phyloP scores from a whole-genome alignment of 2,888 invertebrate species.

The Dyspetes luteomarginatus region DNA sequence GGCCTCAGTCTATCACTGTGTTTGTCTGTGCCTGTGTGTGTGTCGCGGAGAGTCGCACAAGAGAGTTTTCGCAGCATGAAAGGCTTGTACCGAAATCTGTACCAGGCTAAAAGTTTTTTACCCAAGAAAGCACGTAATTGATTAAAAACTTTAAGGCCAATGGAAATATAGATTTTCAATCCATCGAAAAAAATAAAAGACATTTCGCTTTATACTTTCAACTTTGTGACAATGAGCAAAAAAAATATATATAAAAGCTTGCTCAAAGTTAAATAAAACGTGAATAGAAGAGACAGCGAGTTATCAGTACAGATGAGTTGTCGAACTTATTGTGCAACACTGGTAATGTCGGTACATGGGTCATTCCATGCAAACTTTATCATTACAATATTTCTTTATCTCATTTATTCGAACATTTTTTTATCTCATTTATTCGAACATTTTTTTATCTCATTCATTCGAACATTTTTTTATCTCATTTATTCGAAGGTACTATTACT shows the following conservation, averaged over 20 bases:
- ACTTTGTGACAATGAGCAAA: constrained; percentile 1
- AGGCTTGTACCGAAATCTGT: no score
- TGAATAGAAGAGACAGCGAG: constrained; percentile 22
- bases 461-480: no score
- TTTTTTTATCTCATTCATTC: not conserved
- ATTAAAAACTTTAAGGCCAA: constrained; percentile 60
- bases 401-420: not conserved
- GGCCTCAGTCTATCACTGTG: not conserved
- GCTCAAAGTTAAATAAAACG: constrained; percentile 31
- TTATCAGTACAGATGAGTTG: constrained; percentile 36
- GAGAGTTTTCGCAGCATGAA: not conserved
- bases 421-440: no score
- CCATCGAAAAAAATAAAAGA: constrained; percentile 8
- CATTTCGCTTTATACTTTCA: constrained; percentile 22
- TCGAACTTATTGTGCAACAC: not conserved
- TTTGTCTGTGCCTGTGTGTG: constrained; percentile 9
- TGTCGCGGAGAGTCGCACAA: not conserved
- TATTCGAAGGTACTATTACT: no score
- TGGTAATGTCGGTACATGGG: not conserved
- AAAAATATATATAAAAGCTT: constrained; percentile 29
- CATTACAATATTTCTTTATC: not conserved
- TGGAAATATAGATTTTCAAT: constrained; percentile 55
- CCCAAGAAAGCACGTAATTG: constrained; percentile 55
- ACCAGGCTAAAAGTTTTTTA: constrained; percentile 38
- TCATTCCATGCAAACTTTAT: not conserved